Evolutionary conservation across 2,888 invertebrate genomes (phyloP), one percentile per base, ranked within the genome.

Genomic region (Microdon myrmicae): DNA sequence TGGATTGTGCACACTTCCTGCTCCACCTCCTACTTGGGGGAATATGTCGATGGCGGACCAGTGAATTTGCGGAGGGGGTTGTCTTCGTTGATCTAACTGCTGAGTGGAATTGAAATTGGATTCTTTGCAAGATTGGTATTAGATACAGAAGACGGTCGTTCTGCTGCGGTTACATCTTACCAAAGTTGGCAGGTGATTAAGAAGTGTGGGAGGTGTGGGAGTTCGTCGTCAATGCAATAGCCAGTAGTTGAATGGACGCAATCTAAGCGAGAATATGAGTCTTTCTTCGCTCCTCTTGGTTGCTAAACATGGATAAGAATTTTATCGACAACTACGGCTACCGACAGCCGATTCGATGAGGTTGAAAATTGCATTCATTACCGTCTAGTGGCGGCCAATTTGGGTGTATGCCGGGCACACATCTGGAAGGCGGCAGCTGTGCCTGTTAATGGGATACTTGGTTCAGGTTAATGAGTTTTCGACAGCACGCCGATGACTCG

Each of bases 321-420:
- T 58, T 64, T 58, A 58, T 58, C 64, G 61, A 64, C 64, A 58
- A 64, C 58, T 58, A 64, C 31, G 13, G n/a, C 16, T 9, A n/a
- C n/a, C 31, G 19, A 39, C 32, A 32, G 22, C 51, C 53, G 51
- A 64, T 64, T 58, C 64, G 64, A 64, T 53, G 64, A 64, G 64
- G 64, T 53, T 53, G 58, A 58, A 64, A 64, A 64, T 64, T 64
- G 64, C 64, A 64, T 64, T 64, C 64, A 64, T 64, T 64, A 64
- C 51, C 51, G 64, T 64, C 64, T 51, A 43, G 47, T 64, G 43
- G 29, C 29, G 51, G 58, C 64, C 58, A 58, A 64, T 58, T 64
- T 58, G 58, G 51, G 41, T 64, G 51, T 26, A 43, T 26, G 26
- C 38, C 31, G 14, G n/a, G 23, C n/a, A 19, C 39, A 32, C 37